Evolutionary conservation across 2,113 vertebrate genomes (phyloP).

Genomic region (Saccopteryx bilineata): DNA sequence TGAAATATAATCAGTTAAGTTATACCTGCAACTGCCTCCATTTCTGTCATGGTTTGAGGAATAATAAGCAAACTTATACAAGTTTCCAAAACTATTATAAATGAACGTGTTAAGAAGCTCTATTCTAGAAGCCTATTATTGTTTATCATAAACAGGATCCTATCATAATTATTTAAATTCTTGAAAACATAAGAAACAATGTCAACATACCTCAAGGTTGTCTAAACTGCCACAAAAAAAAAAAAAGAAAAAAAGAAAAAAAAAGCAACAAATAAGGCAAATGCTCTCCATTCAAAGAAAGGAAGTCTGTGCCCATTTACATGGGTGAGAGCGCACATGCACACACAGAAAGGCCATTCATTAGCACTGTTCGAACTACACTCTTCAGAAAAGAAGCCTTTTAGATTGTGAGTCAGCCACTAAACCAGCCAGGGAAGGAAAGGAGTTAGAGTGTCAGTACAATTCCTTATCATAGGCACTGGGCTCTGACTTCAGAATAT

Average conservation of each 20-base stretch:
- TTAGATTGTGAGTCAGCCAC: neutral
- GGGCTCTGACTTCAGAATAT: slow-evolving; percentile 26
- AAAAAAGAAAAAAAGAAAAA: neutral
- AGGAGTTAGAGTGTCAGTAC: neutral
- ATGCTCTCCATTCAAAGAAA: slow-evolving; percentile 8
- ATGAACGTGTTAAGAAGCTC: neutral
- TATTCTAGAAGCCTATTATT: neutral
- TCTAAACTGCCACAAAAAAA: neutral
- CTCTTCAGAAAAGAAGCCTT: neutral
- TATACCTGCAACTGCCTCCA: neutral
- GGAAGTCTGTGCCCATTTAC: neutral
- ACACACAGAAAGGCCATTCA: neutral
- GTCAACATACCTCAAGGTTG: neutral
- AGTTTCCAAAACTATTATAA: slow-evolving; percentile 15
- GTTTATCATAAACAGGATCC: neutral
- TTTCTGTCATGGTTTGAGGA: neutral
- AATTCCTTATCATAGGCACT: neutral
- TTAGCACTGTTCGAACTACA: neutral
- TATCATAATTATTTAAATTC: slow-evolving; percentile 15
- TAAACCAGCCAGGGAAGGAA: neutral
- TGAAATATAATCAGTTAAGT: slow-evolving; percentile 8
- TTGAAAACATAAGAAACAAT: neutral
- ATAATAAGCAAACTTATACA: neutral
- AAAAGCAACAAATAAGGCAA: neutral
- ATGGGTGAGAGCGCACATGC: neutral